phyloP scores from a whole-genome alignment of 2,888 invertebrate species.

The Asteroscopus sphinx region DNA sequence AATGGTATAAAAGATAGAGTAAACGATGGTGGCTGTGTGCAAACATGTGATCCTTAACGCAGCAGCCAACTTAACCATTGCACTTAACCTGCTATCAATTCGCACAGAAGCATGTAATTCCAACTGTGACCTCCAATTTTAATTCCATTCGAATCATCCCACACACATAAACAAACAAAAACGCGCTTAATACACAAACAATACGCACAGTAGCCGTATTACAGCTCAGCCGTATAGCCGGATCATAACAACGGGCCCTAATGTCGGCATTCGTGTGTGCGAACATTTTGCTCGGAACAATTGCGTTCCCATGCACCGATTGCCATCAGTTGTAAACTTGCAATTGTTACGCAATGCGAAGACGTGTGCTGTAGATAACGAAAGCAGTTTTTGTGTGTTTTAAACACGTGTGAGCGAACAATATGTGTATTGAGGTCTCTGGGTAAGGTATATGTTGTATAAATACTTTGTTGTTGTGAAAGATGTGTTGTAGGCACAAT shows the following conservation, averaged over 20 bases:
- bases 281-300: slow-evolving; percentile 76
- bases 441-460: slow-evolving; percentile 61
- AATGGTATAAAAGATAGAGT: no score
- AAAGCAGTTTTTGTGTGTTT: slow-evolving; percentile 81
- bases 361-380: slow-evolving; percentile 81
- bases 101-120: no score
- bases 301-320: slow-evolving; percentile 83
- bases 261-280: slow-evolving; percentile 83
- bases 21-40: no score
- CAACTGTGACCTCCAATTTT: neutral
- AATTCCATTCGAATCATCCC: neutral
- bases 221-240: slow-evolving; percentile 72
- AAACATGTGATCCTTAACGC: no score
- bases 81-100: no score
- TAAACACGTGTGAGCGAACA: slow-evolving; percentile 80
- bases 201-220: slow-evolving; percentile 64
- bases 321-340: slow-evolving; percentile 84
- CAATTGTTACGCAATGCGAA: slow-evolving; percentile 81
- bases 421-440: slow-evolving; percentile 78
- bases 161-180: slow-evolving; percentile 35
- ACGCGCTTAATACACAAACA: slow-evolving; percentile 29
- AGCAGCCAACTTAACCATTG: no score
- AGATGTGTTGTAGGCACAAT: slow-evolving; percentile 1
- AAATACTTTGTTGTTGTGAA: slow-evolving; percentile 34
- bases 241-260: slow-evolving; percentile 71